phyloP scores from a whole-genome alignment of 2,888 invertebrate species.

The Stomorhina lunata region DNA sequence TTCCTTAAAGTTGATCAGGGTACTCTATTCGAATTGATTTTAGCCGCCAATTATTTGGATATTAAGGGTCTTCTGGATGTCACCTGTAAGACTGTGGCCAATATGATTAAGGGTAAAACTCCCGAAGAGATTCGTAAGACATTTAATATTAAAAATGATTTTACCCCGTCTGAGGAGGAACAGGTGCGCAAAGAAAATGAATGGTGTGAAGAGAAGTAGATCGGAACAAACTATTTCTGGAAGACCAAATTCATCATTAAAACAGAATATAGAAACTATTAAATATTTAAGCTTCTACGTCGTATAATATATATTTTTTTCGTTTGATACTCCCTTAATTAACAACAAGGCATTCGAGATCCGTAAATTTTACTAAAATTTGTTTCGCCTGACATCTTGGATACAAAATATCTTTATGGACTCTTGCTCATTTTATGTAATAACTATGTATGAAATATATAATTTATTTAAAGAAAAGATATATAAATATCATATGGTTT shows the following conservation, averaged over 20 bases:
- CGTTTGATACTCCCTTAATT: neutral
- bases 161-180: slow-evolving; percentile 97
- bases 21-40: slow-evolving; percentile 95
- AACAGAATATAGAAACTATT: slow-evolving; percentile 36
- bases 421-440: neutral
- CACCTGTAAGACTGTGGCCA: slow-evolving; percentile 98
- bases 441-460: slow-evolving; percentile 8
- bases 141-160: slow-evolving; percentile 98
- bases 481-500: neutral
- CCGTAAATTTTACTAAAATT: neutral
- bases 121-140: slow-evolving; percentile 98
- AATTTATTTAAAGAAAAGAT: slow-evolving; percentile 8
- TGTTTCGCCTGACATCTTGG: neutral
- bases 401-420: neutral
- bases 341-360: neutral
- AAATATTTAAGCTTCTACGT: slow-evolving; percentile 40
- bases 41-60: slow-evolving; percentile 98
- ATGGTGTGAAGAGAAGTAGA: slow-evolving; percentile 82
- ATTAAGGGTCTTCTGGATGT: slow-evolving; percentile 97
- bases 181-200: slow-evolving; percentile 98
- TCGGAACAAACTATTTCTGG: neutral
- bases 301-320: slow-evolving; percentile 16
- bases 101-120: slow-evolving; percentile 99
- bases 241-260: slow-evolving; percentile 23
- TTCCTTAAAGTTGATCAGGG: slow-evolving; percentile 99